Conservation (phyloP, 2,113 vertebrate species). For the Ceyx cyanopectus region DNA sequence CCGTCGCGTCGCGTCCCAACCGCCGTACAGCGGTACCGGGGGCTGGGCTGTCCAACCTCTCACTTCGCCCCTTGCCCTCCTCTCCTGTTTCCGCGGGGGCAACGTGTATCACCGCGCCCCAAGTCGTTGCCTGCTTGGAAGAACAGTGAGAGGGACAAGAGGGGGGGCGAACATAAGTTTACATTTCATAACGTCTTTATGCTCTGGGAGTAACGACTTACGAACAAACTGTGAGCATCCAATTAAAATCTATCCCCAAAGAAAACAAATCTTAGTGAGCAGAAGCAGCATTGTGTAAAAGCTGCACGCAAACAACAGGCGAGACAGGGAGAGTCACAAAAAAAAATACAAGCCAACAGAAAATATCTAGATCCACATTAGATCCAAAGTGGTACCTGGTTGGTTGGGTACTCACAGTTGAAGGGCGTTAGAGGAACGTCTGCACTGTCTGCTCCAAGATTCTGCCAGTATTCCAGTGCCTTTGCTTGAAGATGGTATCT, state of each 20-base stretch:
- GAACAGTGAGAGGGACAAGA: rapidly evolving
- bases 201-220: rapidly evolving
- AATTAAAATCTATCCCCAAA: rapidly evolving
- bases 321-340: neutral
- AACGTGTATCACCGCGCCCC: too few species aligned
- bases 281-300: rapidly evolving
- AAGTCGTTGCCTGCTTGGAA: too few species aligned
- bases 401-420: neutral
- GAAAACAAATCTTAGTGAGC: rapidly evolving
- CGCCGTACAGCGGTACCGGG: too few species aligned
- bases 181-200: rapidly evolving
- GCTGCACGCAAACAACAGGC: rapidly evolving
- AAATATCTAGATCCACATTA: neutral
- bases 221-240: too few species aligned
- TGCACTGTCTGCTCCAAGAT: neutral
- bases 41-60: rapidly evolving
- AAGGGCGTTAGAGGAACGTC: neutral
- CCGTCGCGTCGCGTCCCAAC: too few species aligned
- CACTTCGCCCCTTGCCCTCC: rapidly evolving
- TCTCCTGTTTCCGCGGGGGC: too few species aligned
- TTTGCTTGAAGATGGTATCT: neutral
- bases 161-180: rapidly evolving
- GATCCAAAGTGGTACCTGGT: neutral
- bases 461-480: rapidly evolving
- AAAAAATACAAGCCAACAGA: neutral